These are phyloP conservation scores for Cherax destructor DNA, from an alignment of 1,140 invertebrate species.

Conservation along the genomic window DNA sequence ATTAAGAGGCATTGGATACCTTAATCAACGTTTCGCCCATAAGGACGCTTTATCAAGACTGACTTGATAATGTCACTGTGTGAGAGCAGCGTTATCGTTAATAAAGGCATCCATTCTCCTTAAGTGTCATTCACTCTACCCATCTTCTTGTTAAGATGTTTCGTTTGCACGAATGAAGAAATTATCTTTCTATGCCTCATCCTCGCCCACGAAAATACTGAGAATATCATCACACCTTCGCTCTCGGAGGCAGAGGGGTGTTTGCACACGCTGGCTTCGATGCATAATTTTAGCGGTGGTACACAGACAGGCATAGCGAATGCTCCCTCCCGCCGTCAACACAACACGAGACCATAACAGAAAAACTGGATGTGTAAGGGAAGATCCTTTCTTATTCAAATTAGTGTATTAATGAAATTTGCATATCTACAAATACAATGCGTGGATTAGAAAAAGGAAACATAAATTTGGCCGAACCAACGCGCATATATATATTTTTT, in stretches of 20 bases:
- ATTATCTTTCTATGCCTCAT: neutral
- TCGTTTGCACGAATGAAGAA: neutral
- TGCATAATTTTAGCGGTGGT: neutral
- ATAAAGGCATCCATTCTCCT: too few species aligned
- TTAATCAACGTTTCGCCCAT: too few species aligned
- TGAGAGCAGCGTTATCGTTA: too few species aligned
- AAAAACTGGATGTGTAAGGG: slow-evolving; percentile 4
- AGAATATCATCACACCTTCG: neutral
- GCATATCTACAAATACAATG: slow-evolving; percentile 6
- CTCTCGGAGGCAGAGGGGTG: neutral
- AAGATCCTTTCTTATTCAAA: slow-evolving; percentile 4
- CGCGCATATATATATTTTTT: neutral
- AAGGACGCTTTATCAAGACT: too few species aligned
- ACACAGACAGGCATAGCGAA: neutral
- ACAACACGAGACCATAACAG: neutral
- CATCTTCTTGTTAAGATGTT: neutral
- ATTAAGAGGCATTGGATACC: too few species aligned
- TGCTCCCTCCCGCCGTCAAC: neutral
- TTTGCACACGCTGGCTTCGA: slow-evolving; percentile 2
- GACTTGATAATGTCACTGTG: too few species aligned
- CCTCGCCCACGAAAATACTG: neutral
- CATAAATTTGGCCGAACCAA: neutral
- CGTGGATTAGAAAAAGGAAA: neutral
- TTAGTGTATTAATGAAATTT: slow-evolving; percentile 15
- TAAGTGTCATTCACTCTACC: too few species aligned